Conservation (phyloP, 2,113 vertebrate genomes). For the Colius striatus region DNA sequence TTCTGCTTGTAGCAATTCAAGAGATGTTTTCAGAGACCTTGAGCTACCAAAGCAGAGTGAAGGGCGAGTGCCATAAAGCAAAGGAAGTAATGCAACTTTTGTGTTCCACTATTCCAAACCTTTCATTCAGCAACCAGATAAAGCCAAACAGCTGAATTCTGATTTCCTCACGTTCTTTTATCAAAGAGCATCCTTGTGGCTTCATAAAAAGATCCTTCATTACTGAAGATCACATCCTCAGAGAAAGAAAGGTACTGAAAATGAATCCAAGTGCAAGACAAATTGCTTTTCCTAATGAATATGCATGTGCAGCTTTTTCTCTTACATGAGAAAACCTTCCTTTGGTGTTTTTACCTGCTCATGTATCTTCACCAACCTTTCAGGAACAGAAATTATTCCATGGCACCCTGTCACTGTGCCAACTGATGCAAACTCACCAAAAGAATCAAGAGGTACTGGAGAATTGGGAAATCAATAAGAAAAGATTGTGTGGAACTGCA, state of each 20-base stretch:
- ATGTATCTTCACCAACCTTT: neutral
- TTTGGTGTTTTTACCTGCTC: neutral
- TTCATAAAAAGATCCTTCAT: neutral
- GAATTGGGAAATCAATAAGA: neutral
- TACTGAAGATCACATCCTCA: neutral
- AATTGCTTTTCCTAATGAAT: neutral
- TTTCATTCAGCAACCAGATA: neutral
- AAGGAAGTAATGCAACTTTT: neutral
- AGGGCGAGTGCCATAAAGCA: neutral
- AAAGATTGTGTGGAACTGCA: neutral
- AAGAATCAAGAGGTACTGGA: neutral
- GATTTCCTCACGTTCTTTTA: neutral
- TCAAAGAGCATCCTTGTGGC: neutral
- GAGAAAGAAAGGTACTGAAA: neutral
- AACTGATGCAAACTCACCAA: neutral
- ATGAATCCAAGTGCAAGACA: neutral
- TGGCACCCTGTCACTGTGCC: neutral
- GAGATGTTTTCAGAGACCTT: neutral
- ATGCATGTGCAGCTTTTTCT: fast-evolving
- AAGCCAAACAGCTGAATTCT: neutral
- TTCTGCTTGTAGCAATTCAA: neutral
- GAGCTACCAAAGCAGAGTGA: neutral
- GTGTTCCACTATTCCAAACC: neutral
- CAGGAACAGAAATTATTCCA: neutral
- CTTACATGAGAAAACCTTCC: neutral